Percentiles rank a stretch among this genome's conserved stretches.
These are phyloP conservation scores for Bufotes viridis DNA, from an alignment of 2,797 vertebrate genomes.

Conservation along the genomic window DNA sequence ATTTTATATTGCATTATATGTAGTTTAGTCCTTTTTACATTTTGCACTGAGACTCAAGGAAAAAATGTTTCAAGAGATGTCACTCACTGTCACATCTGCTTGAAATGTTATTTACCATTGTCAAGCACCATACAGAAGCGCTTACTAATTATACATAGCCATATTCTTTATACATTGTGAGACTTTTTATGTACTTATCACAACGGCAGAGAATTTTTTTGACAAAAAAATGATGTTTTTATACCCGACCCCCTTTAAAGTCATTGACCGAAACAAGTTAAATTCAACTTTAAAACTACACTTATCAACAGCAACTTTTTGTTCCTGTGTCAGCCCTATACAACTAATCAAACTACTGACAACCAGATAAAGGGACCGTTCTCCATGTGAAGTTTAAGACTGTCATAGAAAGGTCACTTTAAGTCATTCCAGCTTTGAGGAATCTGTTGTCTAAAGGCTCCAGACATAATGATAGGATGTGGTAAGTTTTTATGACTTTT, in stretches of 20 bases:
- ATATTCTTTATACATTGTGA: too few species aligned
- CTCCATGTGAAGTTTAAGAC: not conserved
- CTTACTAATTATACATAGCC: too few species aligned
- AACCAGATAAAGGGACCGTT: not conserved
- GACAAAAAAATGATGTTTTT: not conserved
- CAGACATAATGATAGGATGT: conserved; percentile 47
- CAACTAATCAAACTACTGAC: not conserved
- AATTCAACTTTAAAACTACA: not conserved
- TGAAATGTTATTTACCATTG: too few species aligned
- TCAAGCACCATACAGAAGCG: too few species aligned
- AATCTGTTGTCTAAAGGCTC: not conserved
- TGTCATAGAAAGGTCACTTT: not conserved
- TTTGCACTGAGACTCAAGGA: too few species aligned
- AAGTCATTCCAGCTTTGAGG: conserved; percentile 19
- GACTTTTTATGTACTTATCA: too few species aligned
- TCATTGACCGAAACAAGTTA: not conserved
- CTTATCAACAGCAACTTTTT: not conserved
- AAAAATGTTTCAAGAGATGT: too few species aligned
- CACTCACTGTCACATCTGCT: too few species aligned
- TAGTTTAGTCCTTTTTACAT: too few species aligned
- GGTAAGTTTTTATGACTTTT: conserved; percentile 43
- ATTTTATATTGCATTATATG: too few species aligned
- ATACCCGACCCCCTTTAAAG: not conserved
- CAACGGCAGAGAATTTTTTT: too few species aligned
- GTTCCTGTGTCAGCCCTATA: not conserved